phyloP scores from a whole-genome alignment of 2,113 vertebrate genomes.

The Vidua macroura region DNA sequence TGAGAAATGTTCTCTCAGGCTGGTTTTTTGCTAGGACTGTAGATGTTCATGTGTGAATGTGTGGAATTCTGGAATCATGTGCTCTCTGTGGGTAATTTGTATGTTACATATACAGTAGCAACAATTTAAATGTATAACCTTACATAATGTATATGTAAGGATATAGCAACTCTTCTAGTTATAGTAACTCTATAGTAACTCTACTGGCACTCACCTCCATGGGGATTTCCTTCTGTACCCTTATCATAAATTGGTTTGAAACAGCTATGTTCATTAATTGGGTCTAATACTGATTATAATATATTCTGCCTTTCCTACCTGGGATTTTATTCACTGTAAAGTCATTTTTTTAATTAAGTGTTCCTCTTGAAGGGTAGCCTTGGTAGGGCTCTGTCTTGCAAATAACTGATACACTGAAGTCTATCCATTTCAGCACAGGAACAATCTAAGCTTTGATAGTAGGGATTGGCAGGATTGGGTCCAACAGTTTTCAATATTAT shows the following conservation, averaged over 20 bases:
- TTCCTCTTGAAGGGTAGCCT: neutral
- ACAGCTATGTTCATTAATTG: slow-evolving; percentile 27
- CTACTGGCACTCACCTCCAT: neutral
- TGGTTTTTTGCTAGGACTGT: neutral
- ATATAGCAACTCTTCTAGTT: neutral
- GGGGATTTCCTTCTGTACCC: neutral
- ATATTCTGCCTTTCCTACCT: neutral
- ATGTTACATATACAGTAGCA: neutral
- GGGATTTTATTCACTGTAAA: neutral
- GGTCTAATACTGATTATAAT: neutral
- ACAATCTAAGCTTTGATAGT: neutral
- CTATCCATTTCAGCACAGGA: neutral
- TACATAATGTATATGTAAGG: too few species aligned
- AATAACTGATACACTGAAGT: neutral
- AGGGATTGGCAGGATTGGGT: neutral
- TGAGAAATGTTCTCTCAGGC: neutral
- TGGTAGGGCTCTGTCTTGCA: neutral
- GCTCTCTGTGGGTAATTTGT: neutral
- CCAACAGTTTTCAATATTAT: neutral
- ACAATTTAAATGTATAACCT: neutral
- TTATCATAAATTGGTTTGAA: neutral
- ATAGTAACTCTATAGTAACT: neutral
- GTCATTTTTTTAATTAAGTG: neutral
- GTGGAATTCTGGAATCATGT: neutral
- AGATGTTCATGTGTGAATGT: neutral